Percentiles rank a stretch among this genome's conserved stretches.
Conservation (phyloP, 2,888 invertebrate genomes). For the Amphipyra berbera region DNA sequence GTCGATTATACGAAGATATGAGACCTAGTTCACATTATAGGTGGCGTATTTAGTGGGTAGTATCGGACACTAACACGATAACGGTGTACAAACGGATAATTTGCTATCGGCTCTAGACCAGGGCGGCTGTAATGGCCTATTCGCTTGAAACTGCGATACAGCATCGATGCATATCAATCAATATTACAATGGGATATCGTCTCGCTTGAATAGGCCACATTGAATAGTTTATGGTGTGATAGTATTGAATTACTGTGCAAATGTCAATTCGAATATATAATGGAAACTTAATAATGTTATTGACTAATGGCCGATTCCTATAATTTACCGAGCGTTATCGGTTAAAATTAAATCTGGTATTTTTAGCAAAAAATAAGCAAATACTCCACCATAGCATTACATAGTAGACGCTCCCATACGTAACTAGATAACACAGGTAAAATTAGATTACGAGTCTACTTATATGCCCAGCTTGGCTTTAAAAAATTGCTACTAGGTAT, state of each 20-base stretch:
- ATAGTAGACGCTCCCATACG: too few relatives aligned
- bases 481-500: too few relatives aligned
- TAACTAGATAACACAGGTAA: too few relatives aligned
- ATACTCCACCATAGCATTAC: too few relatives aligned
- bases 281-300: neutral
- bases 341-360: too few relatives aligned
- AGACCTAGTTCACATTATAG: constrained; percentile 1
- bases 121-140: constrained; percentile 36
- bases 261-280: constrained; percentile 18
- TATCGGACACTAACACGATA: constrained; percentile 26
- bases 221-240: constrained; percentile 28
- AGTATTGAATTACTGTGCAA: constrained; percentile 29
- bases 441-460: too few relatives aligned
- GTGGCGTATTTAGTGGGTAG: constrained; percentile 29
- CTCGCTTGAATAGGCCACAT: constrained; percentile 23
- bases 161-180: constrained; percentile 46
- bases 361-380: too few relatives aligned
- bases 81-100: constrained; percentile 44
- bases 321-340: too few relatives aligned
- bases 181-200: constrained; percentile 44
- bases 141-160: constrained; percentile 33
- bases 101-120: constrained; percentile 45
- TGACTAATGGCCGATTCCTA: too few relatives aligned
- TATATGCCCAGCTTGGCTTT: too few relatives aligned
- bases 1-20: constrained; percentile 22